phyloP scores from a whole-genome alignment of 2,797 vertebrate species.

The Balearica regulorum region DNA sequence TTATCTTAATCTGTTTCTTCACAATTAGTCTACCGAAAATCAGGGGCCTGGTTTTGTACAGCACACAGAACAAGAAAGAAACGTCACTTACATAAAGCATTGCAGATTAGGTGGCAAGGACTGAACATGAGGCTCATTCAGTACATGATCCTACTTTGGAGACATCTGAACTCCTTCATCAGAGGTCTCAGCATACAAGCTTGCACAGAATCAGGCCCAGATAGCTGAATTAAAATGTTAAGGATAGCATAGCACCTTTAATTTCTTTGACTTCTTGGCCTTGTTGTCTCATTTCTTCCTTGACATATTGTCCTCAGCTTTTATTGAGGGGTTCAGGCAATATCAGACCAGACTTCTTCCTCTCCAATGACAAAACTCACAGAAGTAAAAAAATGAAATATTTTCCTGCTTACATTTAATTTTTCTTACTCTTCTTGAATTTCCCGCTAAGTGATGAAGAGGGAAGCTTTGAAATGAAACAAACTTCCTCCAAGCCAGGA shows the following conservation, averaged over 20 bases:
- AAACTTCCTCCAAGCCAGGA: neutral
- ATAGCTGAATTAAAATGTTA: neutral
- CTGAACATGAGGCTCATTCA: neutral
- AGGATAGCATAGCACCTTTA: neutral
- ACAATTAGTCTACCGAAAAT: neutral
- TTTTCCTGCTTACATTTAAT: neutral
- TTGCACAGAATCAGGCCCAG: neutral
- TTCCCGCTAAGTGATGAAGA: neutral
- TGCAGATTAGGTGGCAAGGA: neutral
- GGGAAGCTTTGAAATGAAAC: neutral
- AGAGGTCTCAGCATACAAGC: neutral
- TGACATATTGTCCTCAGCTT: neutral
- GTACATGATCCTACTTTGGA: neutral
- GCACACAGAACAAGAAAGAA: neutral
- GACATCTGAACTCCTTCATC: neutral
- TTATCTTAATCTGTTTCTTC: neutral
- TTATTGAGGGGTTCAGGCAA: neutral
- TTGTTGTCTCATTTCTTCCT: neutral
- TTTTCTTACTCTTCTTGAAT: neutral
- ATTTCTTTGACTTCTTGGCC: neutral
- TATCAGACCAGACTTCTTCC: neutral
- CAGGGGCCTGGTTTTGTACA: neutral
- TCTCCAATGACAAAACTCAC: neutral
- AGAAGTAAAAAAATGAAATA: neutral
- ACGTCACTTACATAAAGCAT: fast-evolving